Percentiles rank a stretch among this genome's conserved stretches.
Conservation (phyloP, 53 echinoderm and acorn worm genomes). For the Mesocentrotus franciscanus region DNA sequence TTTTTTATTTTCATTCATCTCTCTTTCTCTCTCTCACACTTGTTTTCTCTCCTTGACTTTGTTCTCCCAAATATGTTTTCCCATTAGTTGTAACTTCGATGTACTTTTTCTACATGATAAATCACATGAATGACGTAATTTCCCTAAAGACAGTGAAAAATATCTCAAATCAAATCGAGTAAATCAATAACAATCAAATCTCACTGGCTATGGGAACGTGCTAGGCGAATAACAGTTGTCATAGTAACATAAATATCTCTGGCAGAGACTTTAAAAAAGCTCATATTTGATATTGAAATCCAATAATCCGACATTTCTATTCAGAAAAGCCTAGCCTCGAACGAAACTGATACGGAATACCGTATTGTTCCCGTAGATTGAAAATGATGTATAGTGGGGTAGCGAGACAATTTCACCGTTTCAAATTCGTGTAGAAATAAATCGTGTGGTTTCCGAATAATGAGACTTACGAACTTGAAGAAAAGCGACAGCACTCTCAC, state of each 20-base stretch:
- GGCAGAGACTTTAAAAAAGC: not conserved
- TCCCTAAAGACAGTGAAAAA: not conserved
- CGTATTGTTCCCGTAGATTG: constrained; percentile 41
- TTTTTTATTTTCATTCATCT: too few species aligned
- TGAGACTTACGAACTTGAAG: constrained; percentile 37
- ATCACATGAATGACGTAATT: not conserved
- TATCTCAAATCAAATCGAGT: constrained; percentile 25
- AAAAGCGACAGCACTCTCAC: constrained; percentile 37
- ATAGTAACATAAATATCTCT: constrained; percentile 33
- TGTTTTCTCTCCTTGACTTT: not conserved
- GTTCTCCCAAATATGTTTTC: not conserved
- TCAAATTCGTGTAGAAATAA: not conserved
- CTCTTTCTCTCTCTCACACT: not conserved
- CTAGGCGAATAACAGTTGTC: constrained; percentile 3
- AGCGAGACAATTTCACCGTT: not conserved
- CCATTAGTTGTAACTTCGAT: not conserved
- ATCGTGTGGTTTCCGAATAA: constrained; percentile 25
- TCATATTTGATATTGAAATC: constrained; percentile 51
- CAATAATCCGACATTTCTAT: constrained; percentile 49
- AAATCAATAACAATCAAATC: not conserved
- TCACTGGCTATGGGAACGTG: not conserved
- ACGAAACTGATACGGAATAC: constrained; percentile 3
- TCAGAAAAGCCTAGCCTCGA: constrained; percentile 16
- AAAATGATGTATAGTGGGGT: not conserved
- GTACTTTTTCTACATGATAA: not conserved